Evolutionary conservation across 23 tunicate species (phyloP).

Genomic region (Corella eumyota): DNA sequence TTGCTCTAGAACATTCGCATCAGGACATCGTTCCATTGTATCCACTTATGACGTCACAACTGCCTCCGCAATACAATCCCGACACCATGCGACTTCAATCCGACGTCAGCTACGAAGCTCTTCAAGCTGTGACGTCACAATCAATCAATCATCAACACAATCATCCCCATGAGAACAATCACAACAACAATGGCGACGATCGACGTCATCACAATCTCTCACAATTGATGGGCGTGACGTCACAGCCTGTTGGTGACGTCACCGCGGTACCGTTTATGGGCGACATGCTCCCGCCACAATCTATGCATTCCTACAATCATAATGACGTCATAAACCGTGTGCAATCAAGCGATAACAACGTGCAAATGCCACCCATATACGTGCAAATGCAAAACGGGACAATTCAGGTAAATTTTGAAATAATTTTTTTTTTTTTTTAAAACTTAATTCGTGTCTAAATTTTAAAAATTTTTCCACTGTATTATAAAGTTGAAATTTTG

Average conservation of each 20-base stretch:
- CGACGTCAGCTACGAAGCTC: constrained; percentile 16
- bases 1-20: no score
- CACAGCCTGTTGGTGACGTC: background rate
- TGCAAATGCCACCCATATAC: constrained; percentile 27
- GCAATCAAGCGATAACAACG: background rate
- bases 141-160: constrained; percentile 4
- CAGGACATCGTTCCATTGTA: no score
- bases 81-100: constrained; percentile 2
- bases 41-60: no score
- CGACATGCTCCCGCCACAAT: constrained; percentile 6
- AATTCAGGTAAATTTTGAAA: constrained; percentile 32
- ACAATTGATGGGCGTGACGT: constrained; percentile 11
- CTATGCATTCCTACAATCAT: constrained; percentile 1
- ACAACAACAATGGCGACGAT: background rate
- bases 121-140: constrained; percentile 42
- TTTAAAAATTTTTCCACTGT: no score
- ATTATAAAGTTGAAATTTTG: no score
- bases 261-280: constrained; percentile 12
- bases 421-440: no score
- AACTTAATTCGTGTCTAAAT: no score
- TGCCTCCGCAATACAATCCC: constrained; percentile 4
- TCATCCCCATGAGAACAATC: background rate
- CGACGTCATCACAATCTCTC: constrained; percentile 12
- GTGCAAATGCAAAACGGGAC: constrained; percentile 66
- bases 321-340: background rate